Conservation (phyloP, 53 echinoderm and acorn worm species). For the Antedon mediterranea region DNA sequence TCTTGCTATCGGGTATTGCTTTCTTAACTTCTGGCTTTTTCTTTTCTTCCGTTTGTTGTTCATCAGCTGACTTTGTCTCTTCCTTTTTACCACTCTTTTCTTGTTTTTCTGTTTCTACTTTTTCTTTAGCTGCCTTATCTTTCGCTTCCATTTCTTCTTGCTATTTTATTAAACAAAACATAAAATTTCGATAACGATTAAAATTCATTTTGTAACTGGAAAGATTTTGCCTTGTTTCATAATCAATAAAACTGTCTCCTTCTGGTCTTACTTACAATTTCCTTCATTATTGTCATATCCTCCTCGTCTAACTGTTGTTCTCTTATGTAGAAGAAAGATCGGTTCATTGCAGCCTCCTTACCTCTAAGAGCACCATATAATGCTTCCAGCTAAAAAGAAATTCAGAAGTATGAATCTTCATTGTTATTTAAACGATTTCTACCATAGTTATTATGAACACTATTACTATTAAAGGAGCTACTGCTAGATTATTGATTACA, state of each 20-base stretch:
- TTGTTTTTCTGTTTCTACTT: neutral
- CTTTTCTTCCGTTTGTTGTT: neutral
- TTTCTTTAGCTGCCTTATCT: neutral
- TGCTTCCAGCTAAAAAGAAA: conserved; percentile 56
- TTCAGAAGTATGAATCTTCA: too few relatives aligned
- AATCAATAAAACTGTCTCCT: too few relatives aligned
- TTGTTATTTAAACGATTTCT: too few relatives aligned
- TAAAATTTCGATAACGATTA: neutral
- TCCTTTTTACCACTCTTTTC: neutral
- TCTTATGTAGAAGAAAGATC: conserved; percentile 61
- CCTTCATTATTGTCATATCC: conserved; percentile 3
- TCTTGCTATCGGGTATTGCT: neutral
- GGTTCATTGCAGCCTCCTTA: conserved; percentile 17
- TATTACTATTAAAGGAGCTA: too few relatives aligned
- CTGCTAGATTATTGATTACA: too few relatives aligned
- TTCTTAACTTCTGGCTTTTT: neutral
- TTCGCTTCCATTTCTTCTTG: neutral
- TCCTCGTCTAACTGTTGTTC: conserved; percentile 15
- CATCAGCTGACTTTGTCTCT: neutral
- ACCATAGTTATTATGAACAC: too few relatives aligned
- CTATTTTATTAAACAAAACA: neutral
- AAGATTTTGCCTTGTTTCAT: too few relatives aligned
- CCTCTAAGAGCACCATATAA: conserved; percentile 45
- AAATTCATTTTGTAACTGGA: too few relatives aligned
- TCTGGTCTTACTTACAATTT: neutral